Evolutionary conservation across 2,888 invertebrate species (phyloP), one percentile per base, ranked within the genome.

Genomic region (Pecten maximus): DNA sequence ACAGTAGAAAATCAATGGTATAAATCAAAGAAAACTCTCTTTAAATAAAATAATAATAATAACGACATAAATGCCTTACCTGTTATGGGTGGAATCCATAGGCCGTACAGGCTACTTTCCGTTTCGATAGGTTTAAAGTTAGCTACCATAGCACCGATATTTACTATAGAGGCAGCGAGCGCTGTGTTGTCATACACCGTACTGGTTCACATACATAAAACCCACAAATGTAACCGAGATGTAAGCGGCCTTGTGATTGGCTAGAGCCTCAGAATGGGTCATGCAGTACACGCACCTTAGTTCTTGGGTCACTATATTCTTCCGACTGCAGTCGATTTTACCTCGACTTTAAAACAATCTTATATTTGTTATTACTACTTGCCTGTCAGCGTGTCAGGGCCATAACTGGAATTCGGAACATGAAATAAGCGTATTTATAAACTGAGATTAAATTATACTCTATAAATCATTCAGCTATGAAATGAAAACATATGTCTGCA

Each of bases 81-180:
- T 90, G 92, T 91, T 19, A 92, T 92, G 4, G 91, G 91, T 3
- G 92, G 92, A 44, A 92, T 92, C 90, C 91, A 92, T 48, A 92
- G 74, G 8, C 92, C 92, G 87, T 91, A 91, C 4, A 92, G 48
- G 74, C 92, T 92, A 89, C 92, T 91, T 87, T 91, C 91, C 48
- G 92, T 92, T 40, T 91, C 91, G 40, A 90, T 90, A 23, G 91
- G 91, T 89, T 92, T 92, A 86, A 91, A 90, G 60, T 92, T 92
- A 44, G 92, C 92, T 23, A 92, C 92, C 92, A 92, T 92, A 74
- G 40, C 88, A 54, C 44, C 28, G 48, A 86, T 74, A 74, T 74
- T 74, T 74, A 74, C 74, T 74, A 74, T 74, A 15, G 35, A 8
- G 74, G 74, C 74, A 28, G 74, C 28, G 74, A 74, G 74, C 28